phyloP scores from a whole-genome alignment of 2,797 vertebrate species.

The Serranus cabrilla region DNA sequence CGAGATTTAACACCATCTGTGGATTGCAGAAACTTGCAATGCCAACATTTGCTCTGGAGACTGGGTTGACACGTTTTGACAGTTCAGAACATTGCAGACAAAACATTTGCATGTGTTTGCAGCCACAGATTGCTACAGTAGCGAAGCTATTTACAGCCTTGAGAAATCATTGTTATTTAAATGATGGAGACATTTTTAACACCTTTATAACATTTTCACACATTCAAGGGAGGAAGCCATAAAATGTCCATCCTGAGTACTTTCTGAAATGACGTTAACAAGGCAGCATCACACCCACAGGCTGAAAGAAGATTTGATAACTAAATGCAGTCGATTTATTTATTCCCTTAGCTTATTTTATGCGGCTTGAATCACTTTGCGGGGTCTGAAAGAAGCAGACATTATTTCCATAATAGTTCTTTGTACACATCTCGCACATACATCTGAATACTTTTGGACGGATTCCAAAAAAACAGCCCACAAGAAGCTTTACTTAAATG shows the following conservation, averaged over 20 bases:
- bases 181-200: constrained; percentile 15
- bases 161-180: constrained; percentile 11
- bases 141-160: constrained; percentile 7
- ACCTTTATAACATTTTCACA: constrained; percentile 31
- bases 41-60: too few relatives aligned
- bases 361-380: constrained; percentile 18
- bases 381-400: background rate
- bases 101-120: constrained; percentile 1
- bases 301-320: constrained; percentile 7
- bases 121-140: background rate
- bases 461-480: constrained; percentile 31
- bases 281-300: constrained; percentile 9
- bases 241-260: background rate
- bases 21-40: too few relatives aligned
- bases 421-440: constrained; percentile 11
- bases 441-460: constrained; percentile 16
- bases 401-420: background rate
- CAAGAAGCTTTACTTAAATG: constrained; percentile 18
- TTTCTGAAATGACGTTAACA: constrained; percentile 24
- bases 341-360: constrained; percentile 1
- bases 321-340: constrained; percentile 13
- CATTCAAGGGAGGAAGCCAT: constrained; percentile 1
- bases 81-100: background rate
- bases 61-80: too few relatives aligned
- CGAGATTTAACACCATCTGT: too few relatives aligned